Evolutionary conservation across 2,888 invertebrate genomes (phyloP).

Genomic region (Ochropacha duplaris): DNA sequence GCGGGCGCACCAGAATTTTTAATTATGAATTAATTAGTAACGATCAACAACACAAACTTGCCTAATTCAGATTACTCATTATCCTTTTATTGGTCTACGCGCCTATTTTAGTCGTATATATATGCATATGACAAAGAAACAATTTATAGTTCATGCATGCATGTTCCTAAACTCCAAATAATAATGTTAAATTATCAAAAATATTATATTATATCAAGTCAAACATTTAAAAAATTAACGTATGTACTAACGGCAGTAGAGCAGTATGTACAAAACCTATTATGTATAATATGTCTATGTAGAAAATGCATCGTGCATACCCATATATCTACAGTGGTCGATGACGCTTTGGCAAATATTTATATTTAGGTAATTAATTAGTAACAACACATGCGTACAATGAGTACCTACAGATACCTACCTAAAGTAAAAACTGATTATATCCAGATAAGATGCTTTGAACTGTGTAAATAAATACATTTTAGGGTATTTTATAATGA

Average conservation of each 20-base stretch:
- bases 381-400: background rate
- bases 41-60: conserved; percentile 76
- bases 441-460: too few species aligned
- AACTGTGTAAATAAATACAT: too few species aligned
- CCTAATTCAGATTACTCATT: conserved; percentile 64
- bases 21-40: conserved; percentile 82
- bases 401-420: background rate
- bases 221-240: too few species aligned
- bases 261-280: too few species aligned
- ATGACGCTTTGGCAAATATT: conserved; percentile 68
- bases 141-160: conserved; percentile 1
- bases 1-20: conserved; percentile 81
- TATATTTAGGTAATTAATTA: background rate
- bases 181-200: too few species aligned
- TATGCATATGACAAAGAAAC: conserved; percentile 25
- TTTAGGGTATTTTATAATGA: too few species aligned
- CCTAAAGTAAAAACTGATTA: background rate
- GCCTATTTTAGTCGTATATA: conserved; percentile 7
- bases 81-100: conserved; percentile 29
- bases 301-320: too few species aligned
- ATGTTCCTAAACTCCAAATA: background rate
- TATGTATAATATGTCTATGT: too few species aligned
- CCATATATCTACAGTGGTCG: conserved; percentile 67
- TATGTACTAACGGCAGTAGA: background rate
- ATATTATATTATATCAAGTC: too few species aligned